Evolutionary conservation across 2,888 invertebrate species (phyloP), one percentile per base, ranked within the genome.

Genomic region (Bursaphelenchus okinawaensis): DNA sequence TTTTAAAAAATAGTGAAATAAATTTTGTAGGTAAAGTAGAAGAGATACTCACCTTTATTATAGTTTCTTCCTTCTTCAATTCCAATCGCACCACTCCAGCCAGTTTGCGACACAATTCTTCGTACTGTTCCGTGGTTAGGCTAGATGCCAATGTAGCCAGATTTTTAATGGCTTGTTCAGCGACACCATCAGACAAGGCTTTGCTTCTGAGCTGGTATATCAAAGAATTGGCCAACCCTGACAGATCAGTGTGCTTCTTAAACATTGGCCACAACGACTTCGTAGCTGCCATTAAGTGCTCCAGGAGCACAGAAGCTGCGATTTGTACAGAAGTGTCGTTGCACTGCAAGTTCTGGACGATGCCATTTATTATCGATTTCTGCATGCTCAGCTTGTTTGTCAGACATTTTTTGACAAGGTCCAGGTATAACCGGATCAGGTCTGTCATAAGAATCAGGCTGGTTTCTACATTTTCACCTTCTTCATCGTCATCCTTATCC

Each of bases 81-180:
- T 79, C 79, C 23, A 63, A 69, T 26, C 68, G 64, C 56, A 75
- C 75, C 8, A 78, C 70, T 0, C 57, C 63, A 1, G 71, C 68
- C 24, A 78, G 65, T 52, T 58, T 63, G n/a, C 68, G 67, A 22
- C 70, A 51, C 7, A 76, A 27, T 24, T 59, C 60, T 12, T 28
- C 26, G 40, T 59, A 67, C 16, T 57, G 61, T 9, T 22, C 28
- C n/a, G 31, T 60, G 29, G 23, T 29, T n/a, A 67, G 50, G 24
- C 68, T 62, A 23, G 29, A 52, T 12, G 68, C 67, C n/a, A 67
- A 28, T 12, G 58, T 63, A 22, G 62, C 68, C 12, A 68, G 52
- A 63, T 63, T 68, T 55, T 52, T 66, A 26, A 67, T 28, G 9
- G 73, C 69, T 60, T 75, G 75, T 27, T 76, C 71, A 24, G 73